Percentiles rank a stretch among this genome's conserved stretches.
These are phyloP conservation scores for Zaprionus obscuricornis DNA, from an alignment of 2,888 invertebrate genomes.

Conservation along the genomic window DNA sequence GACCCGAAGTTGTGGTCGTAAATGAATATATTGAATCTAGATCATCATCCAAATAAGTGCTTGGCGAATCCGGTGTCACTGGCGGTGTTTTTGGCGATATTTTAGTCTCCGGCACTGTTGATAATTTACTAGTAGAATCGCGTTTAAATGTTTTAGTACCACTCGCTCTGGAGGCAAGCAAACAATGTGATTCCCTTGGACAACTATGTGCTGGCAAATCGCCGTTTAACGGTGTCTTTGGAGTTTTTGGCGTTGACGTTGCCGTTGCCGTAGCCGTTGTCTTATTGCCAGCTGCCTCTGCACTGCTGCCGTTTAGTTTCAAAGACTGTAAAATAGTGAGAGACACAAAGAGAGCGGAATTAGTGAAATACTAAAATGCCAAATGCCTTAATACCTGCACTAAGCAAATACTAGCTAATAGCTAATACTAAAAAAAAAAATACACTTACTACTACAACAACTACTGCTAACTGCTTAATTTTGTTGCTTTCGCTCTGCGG, in stretches of 20 bases:
- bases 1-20: conserved; percentile 91
- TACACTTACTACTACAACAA: no score
- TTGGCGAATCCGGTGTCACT: conserved; percentile 86
- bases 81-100: conserved; percentile 86
- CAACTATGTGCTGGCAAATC: conserved; percentile 35
- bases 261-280: conserved; percentile 43
- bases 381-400: no score
- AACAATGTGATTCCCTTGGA: conserved; percentile 49
- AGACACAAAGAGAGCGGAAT: no score
- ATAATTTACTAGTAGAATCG: conserved; percentile 47
- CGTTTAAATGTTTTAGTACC: conserved; percentile 9
- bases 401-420: no score
- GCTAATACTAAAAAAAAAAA: no score
- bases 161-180: conserved; percentile 14
- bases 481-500: conserved; percentile 43
- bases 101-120: conserved; percentile 76
- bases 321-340: conserved; percentile 82
- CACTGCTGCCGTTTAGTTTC: conserved; percentile 80
- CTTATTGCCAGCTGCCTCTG: conserved; percentile 55
- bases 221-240: conserved; percentile 81
- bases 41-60: conserved; percentile 87
- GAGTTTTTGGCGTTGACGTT: conserved; percentile 54
- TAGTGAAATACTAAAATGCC: no score
- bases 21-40: conserved; percentile 91
- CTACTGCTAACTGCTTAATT: conserved; percentile 21